A percentile compares a stretch with the other conserved stretches of the same genome.
Evolutionary conservation across 2,888 invertebrate genomes (phyloP).

Genomic region (Nemurella pictetii): DNA sequence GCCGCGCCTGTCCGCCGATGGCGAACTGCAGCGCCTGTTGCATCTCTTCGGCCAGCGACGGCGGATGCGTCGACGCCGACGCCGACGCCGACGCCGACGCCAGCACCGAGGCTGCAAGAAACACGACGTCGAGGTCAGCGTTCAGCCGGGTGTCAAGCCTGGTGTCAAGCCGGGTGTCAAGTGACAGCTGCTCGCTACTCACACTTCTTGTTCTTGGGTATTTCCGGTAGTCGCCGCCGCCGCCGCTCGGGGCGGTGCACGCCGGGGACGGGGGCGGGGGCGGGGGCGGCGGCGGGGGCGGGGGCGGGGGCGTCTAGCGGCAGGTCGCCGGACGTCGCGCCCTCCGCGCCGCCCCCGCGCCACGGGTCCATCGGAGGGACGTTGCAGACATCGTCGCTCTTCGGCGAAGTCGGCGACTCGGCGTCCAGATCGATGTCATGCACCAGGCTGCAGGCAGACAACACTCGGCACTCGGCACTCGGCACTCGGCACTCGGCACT

Average conservation of each 20-base stretch:
- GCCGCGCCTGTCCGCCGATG: constrained; percentile 47
- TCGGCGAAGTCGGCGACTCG: constrained; percentile 77
- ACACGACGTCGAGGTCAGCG: background rate
- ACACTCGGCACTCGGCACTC: too few relatives aligned
- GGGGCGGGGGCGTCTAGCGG: too few relatives aligned
- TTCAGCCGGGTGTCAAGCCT: background rate
- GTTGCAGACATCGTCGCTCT: constrained; percentile 61
- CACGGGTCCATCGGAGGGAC: too few relatives aligned
- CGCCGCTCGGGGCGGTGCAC: constrained; percentile 59
- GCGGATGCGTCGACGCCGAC: constrained; percentile 42
- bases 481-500: too few relatives aligned
- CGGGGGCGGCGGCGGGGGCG: constrained; percentile 41
- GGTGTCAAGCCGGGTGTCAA: too few relatives aligned
- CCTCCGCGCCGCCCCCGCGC: background rate
- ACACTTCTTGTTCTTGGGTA: constrained; percentile 88
- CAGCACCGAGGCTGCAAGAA: constrained; percentile 64
- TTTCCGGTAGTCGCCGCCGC: constrained; percentile 84
- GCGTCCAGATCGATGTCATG: constrained; percentile 83
- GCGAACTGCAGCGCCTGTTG: constrained; percentile 52
- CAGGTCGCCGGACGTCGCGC: background rate
- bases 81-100: constrained; percentile 48
- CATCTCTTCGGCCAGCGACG: constrained; percentile 71
- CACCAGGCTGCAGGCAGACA: constrained; percentile 66
- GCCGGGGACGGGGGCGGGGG: constrained; percentile 9
- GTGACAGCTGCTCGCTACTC: constrained; percentile 46